A percentile compares a stretch with the other conserved stretches of the same genome.
Evolutionary conservation across 2,797 vertebrate genomes (phyloP).

Genomic region (Onychomys torridus): DNA sequence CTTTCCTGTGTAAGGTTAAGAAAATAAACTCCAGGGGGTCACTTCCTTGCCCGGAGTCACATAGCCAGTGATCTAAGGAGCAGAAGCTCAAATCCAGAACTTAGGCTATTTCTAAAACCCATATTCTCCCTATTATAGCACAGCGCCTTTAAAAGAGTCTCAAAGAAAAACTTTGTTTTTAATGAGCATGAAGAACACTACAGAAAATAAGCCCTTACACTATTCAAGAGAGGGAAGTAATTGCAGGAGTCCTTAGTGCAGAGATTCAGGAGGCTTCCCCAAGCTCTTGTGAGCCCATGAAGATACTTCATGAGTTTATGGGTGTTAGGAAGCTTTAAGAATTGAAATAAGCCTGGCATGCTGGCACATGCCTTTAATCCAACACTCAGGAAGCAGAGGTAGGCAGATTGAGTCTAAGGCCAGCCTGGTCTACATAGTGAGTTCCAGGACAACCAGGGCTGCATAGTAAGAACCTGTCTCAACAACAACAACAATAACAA

Average conservation of each 20-base stretch:
- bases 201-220: slow-evolving; percentile 22
- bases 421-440: not conserved
- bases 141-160: slow-evolving; percentile 24
- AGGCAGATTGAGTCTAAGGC: not conserved
- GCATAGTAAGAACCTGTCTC: not conserved
- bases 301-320: not conserved
- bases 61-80: not conserved
- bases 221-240: slow-evolving; percentile 10
- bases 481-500: not conserved
- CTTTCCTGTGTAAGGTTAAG: slow-evolving; percentile 57
- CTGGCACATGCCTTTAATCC: not conserved
- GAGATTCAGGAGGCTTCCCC: not conserved
- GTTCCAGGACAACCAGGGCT: not conserved
- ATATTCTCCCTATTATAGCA: slow-evolving; percentile 21
- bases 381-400: not conserved
- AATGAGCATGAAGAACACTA: slow-evolving; percentile 18
- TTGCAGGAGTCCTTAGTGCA: not conserved
- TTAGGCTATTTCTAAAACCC: slow-evolving; percentile 43
- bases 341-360: not conserved
- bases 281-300: not conserved
- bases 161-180: slow-evolving; percentile 53
- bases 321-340: slow-evolving; percentile 21
- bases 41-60: slow-evolving; percentile 50
- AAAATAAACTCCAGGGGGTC: slow-evolving; percentile 63
- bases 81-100: slow-evolving; percentile 33